Conservation (phyloP, 2,113 vertebrate genomes). For the Nyctereutes procyonoides region DNA sequence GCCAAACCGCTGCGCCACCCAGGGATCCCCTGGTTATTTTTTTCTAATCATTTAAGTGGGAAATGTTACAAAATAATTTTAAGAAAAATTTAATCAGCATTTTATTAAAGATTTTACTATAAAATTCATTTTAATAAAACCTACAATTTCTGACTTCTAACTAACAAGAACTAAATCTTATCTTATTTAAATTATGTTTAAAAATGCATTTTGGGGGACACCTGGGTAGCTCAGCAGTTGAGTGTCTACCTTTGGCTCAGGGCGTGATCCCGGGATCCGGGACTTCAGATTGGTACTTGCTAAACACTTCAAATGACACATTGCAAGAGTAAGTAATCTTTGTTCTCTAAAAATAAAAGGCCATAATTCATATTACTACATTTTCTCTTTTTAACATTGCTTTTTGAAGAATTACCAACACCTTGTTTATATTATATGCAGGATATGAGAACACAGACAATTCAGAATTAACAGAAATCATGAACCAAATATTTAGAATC, state of each 20-base stretch:
- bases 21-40: neutral
- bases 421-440: neutral
- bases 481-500: neutral
- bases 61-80: neutral
- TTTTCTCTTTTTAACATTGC: neutral
- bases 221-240: no score
- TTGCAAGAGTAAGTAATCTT: neutral
- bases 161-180: neutral
- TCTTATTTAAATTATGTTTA: neutral
- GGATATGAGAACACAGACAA: neutral
- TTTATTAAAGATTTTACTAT: neutral
- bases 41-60: neutral
- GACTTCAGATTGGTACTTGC: neutral
- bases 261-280: no score
- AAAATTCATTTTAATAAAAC: conserved; percentile 20
- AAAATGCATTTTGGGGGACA: neutral
- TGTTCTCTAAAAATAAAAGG: conserved; percentile 19
- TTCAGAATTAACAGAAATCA: neutral
- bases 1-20: no score
- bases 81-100: neutral
- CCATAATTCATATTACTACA: neutral
- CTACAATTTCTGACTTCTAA: neutral
- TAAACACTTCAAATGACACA: conserved; percentile 42
- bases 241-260: no score
- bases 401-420: neutral